These are phyloP conservation scores for Bos javanicus DNA, from an alignment of 2,113 vertebrate species.

Conservation along the genomic window DNA sequence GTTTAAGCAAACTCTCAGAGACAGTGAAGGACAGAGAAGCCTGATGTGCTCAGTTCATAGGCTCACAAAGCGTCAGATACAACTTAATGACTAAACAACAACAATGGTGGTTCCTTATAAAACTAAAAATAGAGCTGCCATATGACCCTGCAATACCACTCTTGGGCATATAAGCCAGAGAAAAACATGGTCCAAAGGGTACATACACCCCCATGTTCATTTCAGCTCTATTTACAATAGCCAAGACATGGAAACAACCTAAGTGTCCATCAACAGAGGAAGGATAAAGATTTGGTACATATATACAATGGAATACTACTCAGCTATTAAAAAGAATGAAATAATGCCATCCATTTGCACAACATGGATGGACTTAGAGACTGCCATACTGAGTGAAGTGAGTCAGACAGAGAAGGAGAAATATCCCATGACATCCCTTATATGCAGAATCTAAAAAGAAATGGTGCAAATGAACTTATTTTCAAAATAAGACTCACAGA, in stretches of 20 bases:
- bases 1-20: neutral
- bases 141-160: neutral
- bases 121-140: neutral
- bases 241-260: neutral
- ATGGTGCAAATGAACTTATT: neutral
- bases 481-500: neutral
- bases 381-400: neutral
- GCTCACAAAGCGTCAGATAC: neutral
- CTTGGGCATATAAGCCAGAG: neutral
- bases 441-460: neutral
- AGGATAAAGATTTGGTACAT: neutral
- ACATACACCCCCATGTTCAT: neutral
- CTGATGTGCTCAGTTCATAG: neutral
- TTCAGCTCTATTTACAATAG: neutral
- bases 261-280: neutral
- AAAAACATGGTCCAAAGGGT: neutral
- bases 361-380: neutral
- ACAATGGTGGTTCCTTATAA: neutral
- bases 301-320: neutral
- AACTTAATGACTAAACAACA: neutral
- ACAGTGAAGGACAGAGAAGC: neutral
- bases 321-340: neutral
- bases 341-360: neutral
- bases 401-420: neutral
- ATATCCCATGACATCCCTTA: neutral